Evolutionary conservation across 2,797 vertebrate species (phyloP).

Genomic region (Setipinna tenuifilis): DNA sequence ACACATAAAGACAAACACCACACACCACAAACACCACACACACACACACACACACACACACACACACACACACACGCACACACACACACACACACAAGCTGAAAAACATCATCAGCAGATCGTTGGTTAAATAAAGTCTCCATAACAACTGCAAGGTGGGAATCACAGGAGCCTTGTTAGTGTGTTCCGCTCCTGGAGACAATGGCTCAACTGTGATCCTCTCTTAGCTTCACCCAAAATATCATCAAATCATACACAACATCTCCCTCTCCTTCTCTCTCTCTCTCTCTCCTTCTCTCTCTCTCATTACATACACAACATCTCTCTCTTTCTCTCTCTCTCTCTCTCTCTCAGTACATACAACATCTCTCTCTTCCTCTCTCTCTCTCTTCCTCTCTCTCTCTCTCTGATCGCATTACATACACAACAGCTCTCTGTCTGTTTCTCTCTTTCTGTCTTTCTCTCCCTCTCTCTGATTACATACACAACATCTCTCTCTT

Average conservation of each 20-base stretch:
- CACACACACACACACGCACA: background rate
- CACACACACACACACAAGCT: background rate
- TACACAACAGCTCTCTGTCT: background rate
- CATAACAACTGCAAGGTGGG: background rate
- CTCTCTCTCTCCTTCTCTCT: background rate
- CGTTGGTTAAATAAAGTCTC: background rate
- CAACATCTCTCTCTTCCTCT: background rate
- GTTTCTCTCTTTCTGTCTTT: background rate
- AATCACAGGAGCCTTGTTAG: background rate
- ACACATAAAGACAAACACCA: background rate
- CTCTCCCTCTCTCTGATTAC: too few relatives aligned
- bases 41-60: background rate
- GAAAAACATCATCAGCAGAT: slow-evolving; percentile 13
- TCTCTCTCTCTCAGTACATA: background rate
- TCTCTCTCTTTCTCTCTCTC: background rate
- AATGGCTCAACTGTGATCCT: background rate
- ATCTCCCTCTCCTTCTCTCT: background rate
- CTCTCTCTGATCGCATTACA: background rate
- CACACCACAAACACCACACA: background rate
- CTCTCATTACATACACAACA: too few relatives aligned
- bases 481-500: background rate
- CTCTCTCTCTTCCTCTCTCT: background rate
- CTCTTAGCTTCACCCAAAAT: background rate
- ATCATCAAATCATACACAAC: background rate
- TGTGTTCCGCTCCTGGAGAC: background rate